These are phyloP conservation scores for Gymnocheta viridis DNA, from an alignment of 2,888 invertebrate genomes.

Conservation along the genomic window DNA sequence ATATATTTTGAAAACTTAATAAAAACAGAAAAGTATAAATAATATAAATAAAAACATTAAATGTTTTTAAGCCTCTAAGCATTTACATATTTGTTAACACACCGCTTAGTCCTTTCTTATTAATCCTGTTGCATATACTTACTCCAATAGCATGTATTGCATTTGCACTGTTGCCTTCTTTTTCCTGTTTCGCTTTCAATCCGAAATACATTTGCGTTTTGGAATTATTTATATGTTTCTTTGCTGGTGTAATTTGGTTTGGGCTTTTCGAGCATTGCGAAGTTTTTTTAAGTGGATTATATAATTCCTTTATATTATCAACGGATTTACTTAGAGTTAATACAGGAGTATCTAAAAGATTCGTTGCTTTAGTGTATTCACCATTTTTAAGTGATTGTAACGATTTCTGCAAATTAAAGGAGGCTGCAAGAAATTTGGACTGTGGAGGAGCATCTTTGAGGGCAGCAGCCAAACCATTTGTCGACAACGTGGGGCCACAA, in stretches of 20 bases:
- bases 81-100: neutral
- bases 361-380: constrained; percentile 1
- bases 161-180: constrained; percentile 70
- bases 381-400: constrained; percentile 8
- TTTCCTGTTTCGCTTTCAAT: constrained; percentile 18
- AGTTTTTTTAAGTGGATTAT: constrained; percentile 23
- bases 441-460: constrained; percentile 73
- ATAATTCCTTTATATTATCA: constrained; percentile 56
- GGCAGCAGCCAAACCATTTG: constrained; percentile 44
- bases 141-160: constrained; percentile 76
- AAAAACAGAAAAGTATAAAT: too few species aligned
- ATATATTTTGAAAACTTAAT: too few species aligned
- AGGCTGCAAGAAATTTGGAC: constrained; percentile 45
- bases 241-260: constrained; percentile 9
- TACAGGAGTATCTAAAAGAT: constrained; percentile 4
- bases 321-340: constrained; percentile 52
- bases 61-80: neutral
- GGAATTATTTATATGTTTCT: neutral
- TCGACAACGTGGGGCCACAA: constrained; percentile 75
- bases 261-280: constrained; percentile 22
- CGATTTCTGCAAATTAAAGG: constrained; percentile 49
- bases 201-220: constrained; percentile 16
- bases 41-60: neutral
- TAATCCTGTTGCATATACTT: constrained; percentile 62
- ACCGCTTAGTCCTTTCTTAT: neutral